Conservation (phyloP, 2,888 invertebrate species). For the Philereme transversata region DNA sequence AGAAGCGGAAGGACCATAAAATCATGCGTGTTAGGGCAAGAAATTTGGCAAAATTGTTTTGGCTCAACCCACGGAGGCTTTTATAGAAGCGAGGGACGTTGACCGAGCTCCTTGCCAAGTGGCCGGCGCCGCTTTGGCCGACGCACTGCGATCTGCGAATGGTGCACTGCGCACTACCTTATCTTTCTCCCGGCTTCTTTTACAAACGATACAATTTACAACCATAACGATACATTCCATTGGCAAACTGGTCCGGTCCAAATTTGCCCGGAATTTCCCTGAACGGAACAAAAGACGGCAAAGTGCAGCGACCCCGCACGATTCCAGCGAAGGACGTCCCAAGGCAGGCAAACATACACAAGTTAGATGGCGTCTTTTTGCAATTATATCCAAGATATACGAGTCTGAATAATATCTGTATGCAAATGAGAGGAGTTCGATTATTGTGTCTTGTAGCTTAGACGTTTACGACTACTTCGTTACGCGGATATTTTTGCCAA, state of each 20-base stretch:
- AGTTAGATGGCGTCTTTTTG: conserved; percentile 39
- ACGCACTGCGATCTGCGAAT: conserved; percentile 72
- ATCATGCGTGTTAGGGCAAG: conserved; percentile 77
- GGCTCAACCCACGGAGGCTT: conserved; percentile 75
- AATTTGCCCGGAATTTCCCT: conserved; percentile 37
- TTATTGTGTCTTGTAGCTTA: conserved; percentile 53
- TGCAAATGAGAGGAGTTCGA: conserved; percentile 60
- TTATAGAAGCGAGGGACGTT: conserved; percentile 76
- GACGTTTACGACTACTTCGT: conserved; percentile 63
- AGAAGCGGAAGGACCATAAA: conserved; percentile 71
- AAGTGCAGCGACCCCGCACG: conserved; percentile 36
- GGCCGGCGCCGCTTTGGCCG: conserved; percentile 77
- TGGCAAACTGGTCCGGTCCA: conserved; percentile 67
- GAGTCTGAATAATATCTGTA: conserved; percentile 51
- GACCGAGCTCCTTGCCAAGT: conserved; percentile 80
- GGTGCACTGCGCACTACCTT: conserved; percentile 77
- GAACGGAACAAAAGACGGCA: conserved; percentile 28
- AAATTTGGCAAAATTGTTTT: conserved; percentile 82
- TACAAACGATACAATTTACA: conserved; percentile 66
- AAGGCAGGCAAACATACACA: conserved; percentile 46
- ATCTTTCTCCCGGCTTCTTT: conserved; percentile 58
- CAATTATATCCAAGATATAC: conserved; percentile 46
- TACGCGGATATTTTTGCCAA: conserved; percentile 50
- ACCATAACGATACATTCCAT: conserved; percentile 59
- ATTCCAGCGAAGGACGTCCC: conserved; percentile 49